Conservation (phyloP, 23 tunicate species). For the Aplidium turbinatum region DNA sequence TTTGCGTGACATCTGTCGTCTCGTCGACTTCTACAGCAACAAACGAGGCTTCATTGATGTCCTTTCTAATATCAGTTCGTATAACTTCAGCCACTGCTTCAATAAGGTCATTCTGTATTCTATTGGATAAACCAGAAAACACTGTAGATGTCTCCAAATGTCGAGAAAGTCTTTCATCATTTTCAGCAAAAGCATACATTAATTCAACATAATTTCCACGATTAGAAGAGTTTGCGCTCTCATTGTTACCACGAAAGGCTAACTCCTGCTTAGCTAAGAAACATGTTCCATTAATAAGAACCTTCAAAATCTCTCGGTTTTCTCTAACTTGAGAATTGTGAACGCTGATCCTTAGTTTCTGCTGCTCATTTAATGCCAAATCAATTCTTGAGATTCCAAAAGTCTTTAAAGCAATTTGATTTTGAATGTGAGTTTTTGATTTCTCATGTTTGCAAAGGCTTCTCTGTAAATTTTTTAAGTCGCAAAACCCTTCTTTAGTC, state of each 20-base stretch:
- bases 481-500: no score
- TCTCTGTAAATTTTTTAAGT: no score
- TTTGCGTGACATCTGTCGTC: slow-evolving; percentile 23
- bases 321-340: no score
- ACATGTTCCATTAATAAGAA: no score
- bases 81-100: no score
- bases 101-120: slow-evolving; percentile 27
- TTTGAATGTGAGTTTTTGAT: no score
- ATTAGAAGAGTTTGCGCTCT: slow-evolving; percentile 16
- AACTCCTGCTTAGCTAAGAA: slow-evolving; percentile 12
- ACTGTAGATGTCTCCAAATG: slow-evolving; percentile 19
- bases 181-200: slow-evolving; percentile 19
- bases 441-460: no score
- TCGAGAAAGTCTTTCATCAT: slow-evolving; percentile 29
- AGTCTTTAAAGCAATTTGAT: no score
- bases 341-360: no score
- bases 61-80: slow-evolving; percentile 14
- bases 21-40: slow-evolving; percentile 24
- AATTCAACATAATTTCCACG: slow-evolving; percentile 17
- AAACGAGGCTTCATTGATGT: slow-evolving; percentile 17
- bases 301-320: no score
- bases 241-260: slow-evolving; percentile 16
- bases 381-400: no score
- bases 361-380: no score
- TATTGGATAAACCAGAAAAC: slow-evolving; percentile 23